These are phyloP conservation scores for Oscheius sp. DNA, from an alignment of 1,140 invertebrate genomes.

Conservation along the genomic window DNA sequence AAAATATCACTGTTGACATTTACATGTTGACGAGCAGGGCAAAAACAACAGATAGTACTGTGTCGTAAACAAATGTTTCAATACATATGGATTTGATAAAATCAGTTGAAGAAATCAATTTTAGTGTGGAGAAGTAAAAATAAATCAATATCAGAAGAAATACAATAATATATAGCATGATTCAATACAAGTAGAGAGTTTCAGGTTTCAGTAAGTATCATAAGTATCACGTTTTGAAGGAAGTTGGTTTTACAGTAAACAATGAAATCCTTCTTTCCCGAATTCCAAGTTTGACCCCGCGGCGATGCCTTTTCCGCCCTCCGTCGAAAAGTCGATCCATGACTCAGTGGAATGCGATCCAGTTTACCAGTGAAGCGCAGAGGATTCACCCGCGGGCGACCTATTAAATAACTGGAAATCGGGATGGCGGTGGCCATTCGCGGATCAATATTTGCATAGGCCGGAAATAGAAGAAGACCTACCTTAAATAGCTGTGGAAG, in stretches of 20 bases:
- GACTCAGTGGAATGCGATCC: background rate
- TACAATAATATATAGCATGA: too few species aligned
- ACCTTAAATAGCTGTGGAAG: slow-evolving; percentile 3
- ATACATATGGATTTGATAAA: too few species aligned
- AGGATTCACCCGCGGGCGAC: background rate
- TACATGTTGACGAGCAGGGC: too few species aligned
- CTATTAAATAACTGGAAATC: slow-evolving; percentile 5
- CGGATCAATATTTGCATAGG: background rate
- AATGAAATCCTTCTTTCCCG: background rate
- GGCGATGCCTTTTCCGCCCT: background rate
- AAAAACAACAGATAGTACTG: too few species aligned
- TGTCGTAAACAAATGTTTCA: too few species aligned
- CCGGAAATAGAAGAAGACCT: background rate
- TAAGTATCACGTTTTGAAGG: background rate
- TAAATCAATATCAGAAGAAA: too few species aligned
- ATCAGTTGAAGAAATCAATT: too few species aligned
- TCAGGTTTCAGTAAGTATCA: too few species aligned
- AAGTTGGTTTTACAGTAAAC: background rate
- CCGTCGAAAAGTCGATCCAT: background rate
- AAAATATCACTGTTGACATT: too few species aligned
- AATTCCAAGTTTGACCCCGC: background rate
- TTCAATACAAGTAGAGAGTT: too few species aligned
- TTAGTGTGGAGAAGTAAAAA: too few species aligned
- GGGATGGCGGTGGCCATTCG: background rate
- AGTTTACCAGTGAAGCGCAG: background rate